These are phyloP conservation scores for Odontophorus gujanensis DNA, from an alignment of 2,113 vertebrate species.

Conservation along the genomic window DNA sequence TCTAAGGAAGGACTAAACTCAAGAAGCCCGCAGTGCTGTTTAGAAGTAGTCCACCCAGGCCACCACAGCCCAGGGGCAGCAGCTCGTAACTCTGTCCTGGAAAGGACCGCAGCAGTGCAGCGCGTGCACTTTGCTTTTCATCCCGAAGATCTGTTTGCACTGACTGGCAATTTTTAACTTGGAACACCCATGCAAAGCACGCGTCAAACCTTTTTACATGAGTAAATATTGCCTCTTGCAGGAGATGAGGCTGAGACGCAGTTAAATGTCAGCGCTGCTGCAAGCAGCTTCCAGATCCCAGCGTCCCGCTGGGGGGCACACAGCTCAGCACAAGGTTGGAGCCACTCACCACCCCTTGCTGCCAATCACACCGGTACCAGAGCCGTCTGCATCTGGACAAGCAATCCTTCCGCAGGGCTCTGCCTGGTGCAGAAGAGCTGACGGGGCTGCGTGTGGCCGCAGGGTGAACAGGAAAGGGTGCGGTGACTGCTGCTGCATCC, in stretches of 20 bases:
- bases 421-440: neutral
- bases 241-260: neutral
- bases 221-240: neutral
- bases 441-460: neutral
- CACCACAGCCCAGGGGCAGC: fast-evolving
- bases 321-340: too few species aligned
- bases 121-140: fast-evolving
- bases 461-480: conserved; percentile 6
- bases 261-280: neutral
- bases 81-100: fast-evolving
- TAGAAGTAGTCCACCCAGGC: fast-evolving
- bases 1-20: neutral
- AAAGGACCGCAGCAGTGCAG: fast-evolving
- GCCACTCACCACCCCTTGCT: neutral
- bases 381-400: neutral
- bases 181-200: neutral
- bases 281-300: neutral
- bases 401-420: neutral
- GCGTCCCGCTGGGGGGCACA: fast-evolving
- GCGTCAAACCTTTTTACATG: fast-evolving
- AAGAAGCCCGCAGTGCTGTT: fast-evolving
- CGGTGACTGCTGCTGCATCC: neutral
- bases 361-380: fast-evolving
- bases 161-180: neutral
- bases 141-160: neutral